phyloP scores from a whole-genome alignment of 2,797 vertebrate species.

The Buceros bicornis region DNA sequence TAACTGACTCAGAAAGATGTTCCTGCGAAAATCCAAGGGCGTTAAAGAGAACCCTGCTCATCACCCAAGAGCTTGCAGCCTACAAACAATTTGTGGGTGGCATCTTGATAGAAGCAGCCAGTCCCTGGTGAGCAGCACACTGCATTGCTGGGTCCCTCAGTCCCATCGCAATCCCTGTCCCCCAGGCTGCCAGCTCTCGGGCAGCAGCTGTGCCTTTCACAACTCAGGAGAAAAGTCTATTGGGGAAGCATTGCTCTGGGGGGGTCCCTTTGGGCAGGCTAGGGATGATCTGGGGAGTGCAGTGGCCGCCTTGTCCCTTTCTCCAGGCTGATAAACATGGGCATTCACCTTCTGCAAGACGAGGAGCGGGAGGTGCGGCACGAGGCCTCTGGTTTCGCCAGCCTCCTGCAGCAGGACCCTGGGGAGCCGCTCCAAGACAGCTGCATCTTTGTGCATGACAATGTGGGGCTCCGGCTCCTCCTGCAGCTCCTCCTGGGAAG shows the following conservation, averaged over 20 bases:
- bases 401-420: constrained; percentile 57
- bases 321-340: constrained; percentile 82
- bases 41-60: background rate
- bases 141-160: background rate
- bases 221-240: background rate
- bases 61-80: background rate
- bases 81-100: background rate
- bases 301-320: background rate
- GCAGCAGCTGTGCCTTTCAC: background rate
- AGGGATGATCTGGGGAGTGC: background rate
- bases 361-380: constrained; percentile 85
- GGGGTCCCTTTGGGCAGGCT: background rate
- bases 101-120: background rate
- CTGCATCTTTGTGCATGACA: constrained; percentile 81
- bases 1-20: background rate
- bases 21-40: background rate
- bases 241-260: background rate
- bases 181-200: background rate
- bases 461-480: constrained; percentile 81
- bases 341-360: constrained; percentile 88
- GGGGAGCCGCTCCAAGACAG: background rate
- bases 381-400: constrained; percentile 81
- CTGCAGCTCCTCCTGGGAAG: constrained; percentile 82
- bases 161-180: accelerated
- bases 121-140: background rate